phyloP scores from a whole-genome alignment of 37 sponge, comb jelly and placozoan species.

The Geodia barretti region DNA sequence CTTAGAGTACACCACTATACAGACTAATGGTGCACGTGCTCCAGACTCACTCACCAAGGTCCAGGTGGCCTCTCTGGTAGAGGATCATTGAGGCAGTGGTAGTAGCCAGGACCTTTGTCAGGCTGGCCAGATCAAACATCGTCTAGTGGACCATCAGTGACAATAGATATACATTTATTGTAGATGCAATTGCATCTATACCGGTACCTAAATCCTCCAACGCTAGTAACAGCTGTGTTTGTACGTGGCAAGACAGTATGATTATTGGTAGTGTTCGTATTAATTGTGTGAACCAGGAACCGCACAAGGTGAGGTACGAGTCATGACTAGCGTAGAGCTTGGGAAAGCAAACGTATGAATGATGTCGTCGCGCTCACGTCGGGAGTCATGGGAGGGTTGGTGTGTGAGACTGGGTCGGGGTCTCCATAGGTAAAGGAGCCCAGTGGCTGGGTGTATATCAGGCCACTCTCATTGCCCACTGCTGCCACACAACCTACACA shows the following conservation, averaged over 20 bases:
- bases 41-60: conserved; percentile 18
- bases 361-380: neutral
- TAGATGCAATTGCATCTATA: no score
- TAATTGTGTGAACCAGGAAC: neutral
- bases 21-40: no score
- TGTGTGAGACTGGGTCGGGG: conserved; percentile 10
- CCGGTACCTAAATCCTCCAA: no score
- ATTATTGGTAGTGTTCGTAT: no score
- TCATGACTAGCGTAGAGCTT: conserved; percentile 1
- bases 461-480: conserved; percentile 1
- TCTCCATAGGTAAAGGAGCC: conserved; percentile 31
- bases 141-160: conserved; percentile 1
- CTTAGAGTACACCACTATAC: no score
- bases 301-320: no score
- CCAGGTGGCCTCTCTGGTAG: conserved; percentile 12
- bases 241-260: no score
- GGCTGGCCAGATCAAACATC: conserved; percentile 27
- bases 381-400: conserved; percentile 11
- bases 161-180: no score
- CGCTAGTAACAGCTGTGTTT: no score
- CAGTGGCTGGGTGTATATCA: neutral
- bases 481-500: conserved; percentile 19
- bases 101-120: conserved; percentile 24
- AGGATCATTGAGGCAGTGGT: conserved; percentile 25
- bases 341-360: neutral